Evolutionary conservation across 2,797 vertebrate species (phyloP), one percentile per base, ranked within the genome.

Genomic region (Paratrypauchen microcephalus): DNA sequence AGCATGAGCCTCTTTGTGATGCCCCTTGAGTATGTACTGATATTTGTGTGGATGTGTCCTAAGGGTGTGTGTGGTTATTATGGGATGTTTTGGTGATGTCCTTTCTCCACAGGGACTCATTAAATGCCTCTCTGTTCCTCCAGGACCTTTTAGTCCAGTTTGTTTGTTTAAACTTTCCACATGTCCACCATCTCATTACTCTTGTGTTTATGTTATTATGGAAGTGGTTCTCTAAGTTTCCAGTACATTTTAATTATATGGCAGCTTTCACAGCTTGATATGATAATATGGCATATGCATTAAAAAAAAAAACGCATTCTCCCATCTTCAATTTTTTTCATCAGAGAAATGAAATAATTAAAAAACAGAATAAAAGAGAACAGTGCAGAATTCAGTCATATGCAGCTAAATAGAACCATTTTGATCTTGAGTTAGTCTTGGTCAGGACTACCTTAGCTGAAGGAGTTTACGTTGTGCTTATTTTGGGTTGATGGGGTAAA

Each of bases 121-220:
- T 62, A 62, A 45, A 41, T 21, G 59, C 39, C 36, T n/a, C 60
- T 62, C n/a, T 41, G 21, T 23, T 41, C 36, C 36, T 11, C 36
- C 4, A 15, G 21, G 36, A 60, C 58, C 28, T 32, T 32, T 45
- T 45, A 23, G 36, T 41, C 36, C n/a, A 23, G 9, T 61, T 61
- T 41, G 21, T 45, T 41, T 62, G 60, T 62, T 62, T 7, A 8
- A 32, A 32, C 28, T 60, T 60, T 60, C 58, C 26, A 32, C 58
- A 36, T 5, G 58, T 60, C 58, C 58, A 11, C 28, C 54, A 1
- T 56, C 5, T 58, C 13, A 30, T 58, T 28, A 26, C 30, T 60
- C 28, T 8, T 57, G 55, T 57, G 55, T 26, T 5, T 57, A 6
- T 30, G 6, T 56, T 26, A 58, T 30, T 16, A 28, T 30, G 5